phyloP scores from a whole-genome alignment of 2,113 vertebrate genomes.

The Dromas ardeola region DNA sequence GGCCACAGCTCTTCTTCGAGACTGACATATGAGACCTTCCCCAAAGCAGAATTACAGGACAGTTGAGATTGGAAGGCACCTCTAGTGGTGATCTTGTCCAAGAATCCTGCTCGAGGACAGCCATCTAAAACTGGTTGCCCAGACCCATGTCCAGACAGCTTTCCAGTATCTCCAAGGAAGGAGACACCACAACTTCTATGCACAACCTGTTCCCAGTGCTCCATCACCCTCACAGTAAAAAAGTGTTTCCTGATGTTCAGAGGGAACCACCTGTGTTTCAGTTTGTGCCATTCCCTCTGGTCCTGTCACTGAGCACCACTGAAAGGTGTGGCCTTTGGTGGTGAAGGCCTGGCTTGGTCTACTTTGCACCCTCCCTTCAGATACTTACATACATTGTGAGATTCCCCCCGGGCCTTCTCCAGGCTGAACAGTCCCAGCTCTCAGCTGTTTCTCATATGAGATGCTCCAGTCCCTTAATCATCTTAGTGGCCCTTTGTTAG shows the following conservation, averaged over 20 bases:
- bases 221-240: background rate
- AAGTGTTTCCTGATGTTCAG: background rate
- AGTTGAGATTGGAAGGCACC: background rate
- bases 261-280: background rate
- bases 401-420: background rate
- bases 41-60: background rate
- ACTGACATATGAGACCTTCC: background rate
- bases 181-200: background rate
- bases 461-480: background rate
- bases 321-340: background rate
- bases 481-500: background rate
- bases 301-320: background rate
- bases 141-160: background rate
- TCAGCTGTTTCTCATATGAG: background rate
- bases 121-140: background rate
- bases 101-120: background rate
- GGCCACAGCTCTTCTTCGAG: background rate
- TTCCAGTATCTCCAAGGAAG: background rate
- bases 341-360: background rate
- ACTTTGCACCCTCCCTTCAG: background rate
- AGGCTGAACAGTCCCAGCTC: background rate
- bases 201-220: background rate
- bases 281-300: background rate
- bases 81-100: background rate
- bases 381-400: background rate